Evolutionary conservation across 2,113 vertebrate species (phyloP).

Genomic region (Sturnira hondurensis): DNA sequence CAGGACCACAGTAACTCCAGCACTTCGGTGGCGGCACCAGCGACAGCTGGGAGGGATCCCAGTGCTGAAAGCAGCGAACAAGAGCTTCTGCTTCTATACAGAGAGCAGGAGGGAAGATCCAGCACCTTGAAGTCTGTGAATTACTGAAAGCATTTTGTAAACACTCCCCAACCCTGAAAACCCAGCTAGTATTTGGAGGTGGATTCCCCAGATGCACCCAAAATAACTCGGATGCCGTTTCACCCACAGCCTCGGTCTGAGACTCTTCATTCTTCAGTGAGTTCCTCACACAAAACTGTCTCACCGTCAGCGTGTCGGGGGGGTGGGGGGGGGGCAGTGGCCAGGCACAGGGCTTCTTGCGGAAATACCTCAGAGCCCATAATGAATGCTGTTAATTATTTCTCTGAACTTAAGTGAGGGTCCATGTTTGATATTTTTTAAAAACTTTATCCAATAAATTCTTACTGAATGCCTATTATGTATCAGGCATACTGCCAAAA

Average conservation of each 20-base stretch:
- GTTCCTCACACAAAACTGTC: not conserved
- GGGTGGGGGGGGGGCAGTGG: fast-evolving
- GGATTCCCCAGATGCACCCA: not conserved
- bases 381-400: not conserved
- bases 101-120: not conserved
- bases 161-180: not conserved
- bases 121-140: not conserved
- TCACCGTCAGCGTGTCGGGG: not conserved
- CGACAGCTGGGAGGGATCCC: not conserved
- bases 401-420: not conserved
- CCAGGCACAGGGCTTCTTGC: not conserved
- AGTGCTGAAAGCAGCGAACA: not conserved
- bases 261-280: not conserved
- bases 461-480: not conserved
- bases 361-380: not conserved
- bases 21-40: not conserved
- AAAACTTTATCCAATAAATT: not conserved
- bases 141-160: not conserved
- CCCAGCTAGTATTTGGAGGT: not conserved
- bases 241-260: not conserved
- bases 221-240: not conserved
- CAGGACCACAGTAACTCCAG: not conserved
- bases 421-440: not conserved
- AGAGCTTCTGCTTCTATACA: not conserved
- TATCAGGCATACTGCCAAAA: not conserved